phyloP scores from a whole-genome alignment of 1,140 invertebrate genomes.

The Sipha flava region DNA sequence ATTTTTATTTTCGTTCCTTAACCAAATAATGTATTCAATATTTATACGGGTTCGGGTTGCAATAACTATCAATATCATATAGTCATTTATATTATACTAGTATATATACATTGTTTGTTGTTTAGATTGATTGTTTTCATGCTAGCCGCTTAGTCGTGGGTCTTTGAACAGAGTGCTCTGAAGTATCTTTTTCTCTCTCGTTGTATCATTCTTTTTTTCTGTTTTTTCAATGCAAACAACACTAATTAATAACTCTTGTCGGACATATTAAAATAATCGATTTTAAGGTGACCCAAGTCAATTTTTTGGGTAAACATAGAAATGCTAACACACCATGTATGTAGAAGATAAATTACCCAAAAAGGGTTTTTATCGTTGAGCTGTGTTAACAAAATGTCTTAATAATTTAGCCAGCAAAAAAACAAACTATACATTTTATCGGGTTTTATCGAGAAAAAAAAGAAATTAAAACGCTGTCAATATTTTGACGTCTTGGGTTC shows the following conservation, averaged over 20 bases:
- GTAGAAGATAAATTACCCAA: neutral
- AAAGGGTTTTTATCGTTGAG: slow-evolving; percentile 5
- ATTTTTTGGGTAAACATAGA: slow-evolving; percentile 1
- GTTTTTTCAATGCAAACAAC: neutral
- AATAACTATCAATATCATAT: neutral
- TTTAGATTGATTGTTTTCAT: slow-evolving; percentile 3
- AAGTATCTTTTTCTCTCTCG: neutral
- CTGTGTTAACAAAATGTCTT: slow-evolving; percentile 17
- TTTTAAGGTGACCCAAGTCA: neutral
- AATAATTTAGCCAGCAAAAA: neutral
- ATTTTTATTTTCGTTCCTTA: neutral
- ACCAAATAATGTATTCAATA: neutral
- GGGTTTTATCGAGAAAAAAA: neutral
- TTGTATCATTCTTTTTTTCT: neutral
- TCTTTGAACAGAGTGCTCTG: neutral
- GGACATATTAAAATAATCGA: slow-evolving; percentile 12
- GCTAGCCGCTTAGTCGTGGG: neutral
- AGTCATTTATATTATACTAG: no score
- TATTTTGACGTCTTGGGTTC: no score
- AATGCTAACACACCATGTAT: neutral
- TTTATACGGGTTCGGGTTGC: neutral
- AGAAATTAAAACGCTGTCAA: no score
- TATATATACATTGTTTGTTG: neutral
- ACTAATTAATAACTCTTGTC: slow-evolving; percentile 1
- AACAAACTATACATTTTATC: neutral